Evolutionary conservation across 2,888 invertebrate species (phyloP), one percentile per base, ranked within the genome.

Genomic region (Oeneis ivallda): DNA sequence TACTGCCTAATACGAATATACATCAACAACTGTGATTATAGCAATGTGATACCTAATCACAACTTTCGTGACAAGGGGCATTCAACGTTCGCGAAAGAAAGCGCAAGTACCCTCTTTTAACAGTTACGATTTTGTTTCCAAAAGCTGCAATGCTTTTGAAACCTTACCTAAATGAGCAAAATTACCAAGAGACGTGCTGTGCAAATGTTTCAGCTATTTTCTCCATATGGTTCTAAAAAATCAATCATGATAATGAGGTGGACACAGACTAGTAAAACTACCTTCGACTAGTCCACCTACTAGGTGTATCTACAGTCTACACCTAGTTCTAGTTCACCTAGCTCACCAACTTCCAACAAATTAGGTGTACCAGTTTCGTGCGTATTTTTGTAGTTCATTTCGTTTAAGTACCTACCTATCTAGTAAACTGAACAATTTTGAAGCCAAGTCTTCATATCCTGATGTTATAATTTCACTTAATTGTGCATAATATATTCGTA

Each of bases 401-500:
- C 6, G 50, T 7, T 50, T 19, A 26, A 26, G 50, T 50, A 26
- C 49, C 19, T 17, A 9, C 8, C 2, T 6, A 26, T 6, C 26
- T 50, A 4, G 50, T n/a, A n/a, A n/a, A n/a, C n/a, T n/a, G 9
- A 50, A 13, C 26, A 37, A n/a, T 52, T 52, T 49, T 52, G 34
- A 39, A 7, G 54, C 9, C 7, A n/a, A 32, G 2, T 1, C 15
- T 47, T 47, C 9, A 9, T 9, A 4, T 11, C 8, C 4, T 32
- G 10, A 3, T 11, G 37, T 10, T 1, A 17, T 37, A 11, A 37
- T 54, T 54, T 39, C 54, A 15, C 1, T 54, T 15, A 17, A 54
- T 54, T 37, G 54, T 54, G 54, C 54, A 39, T 53, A 34, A 34
- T 34, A 34, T 37, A 39, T 54, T 17, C 10, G 1, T 54, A 54